phyloP scores from a whole-genome alignment of 2,888 invertebrate genomes.

The Parthenolecanium corni region DNA sequence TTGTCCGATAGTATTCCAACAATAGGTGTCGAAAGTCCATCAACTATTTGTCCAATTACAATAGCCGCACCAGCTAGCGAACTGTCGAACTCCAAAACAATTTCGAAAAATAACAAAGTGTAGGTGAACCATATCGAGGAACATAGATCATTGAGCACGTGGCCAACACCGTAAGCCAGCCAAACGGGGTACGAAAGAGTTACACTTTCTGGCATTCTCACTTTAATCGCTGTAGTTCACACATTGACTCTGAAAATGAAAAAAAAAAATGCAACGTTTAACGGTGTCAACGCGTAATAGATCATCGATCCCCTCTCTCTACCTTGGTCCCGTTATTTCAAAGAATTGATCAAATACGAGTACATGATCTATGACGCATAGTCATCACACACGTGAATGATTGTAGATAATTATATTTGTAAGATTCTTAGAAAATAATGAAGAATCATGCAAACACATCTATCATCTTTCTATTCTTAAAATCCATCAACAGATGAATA shows the following conservation, averaged over 20 bases:
- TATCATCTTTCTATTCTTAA: too few relatives aligned
- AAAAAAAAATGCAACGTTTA: too few relatives aligned
- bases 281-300: too few relatives aligned
- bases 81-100: conserved; percentile 44
- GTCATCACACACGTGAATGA: too few relatives aligned
- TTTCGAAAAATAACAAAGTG: conserved; percentile 66
- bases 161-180: conserved; percentile 64
- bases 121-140: conserved; percentile 93
- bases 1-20: conserved; percentile 74
- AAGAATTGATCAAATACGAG: too few relatives aligned
- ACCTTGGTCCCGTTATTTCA: too few relatives aligned
- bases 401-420: too few relatives aligned
- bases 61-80: conserved; percentile 49
- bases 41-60: conserved; percentile 56
- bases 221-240: conserved; percentile 12
- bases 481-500: too few relatives aligned
- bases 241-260: neutral
- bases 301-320: too few relatives aligned
- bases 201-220: conserved; percentile 25
- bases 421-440: too few relatives aligned
- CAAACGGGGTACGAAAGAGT: conserved; percentile 30
- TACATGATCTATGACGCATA: too few relatives aligned
- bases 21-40: conserved; percentile 57
- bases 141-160: conserved; percentile 82
- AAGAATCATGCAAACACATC: too few relatives aligned